Evolutionary conservation across 2,888 invertebrate species (phyloP), one percentile per base, ranked within the genome.

Genomic region (Drosophila nr. perissopoda): DNA sequence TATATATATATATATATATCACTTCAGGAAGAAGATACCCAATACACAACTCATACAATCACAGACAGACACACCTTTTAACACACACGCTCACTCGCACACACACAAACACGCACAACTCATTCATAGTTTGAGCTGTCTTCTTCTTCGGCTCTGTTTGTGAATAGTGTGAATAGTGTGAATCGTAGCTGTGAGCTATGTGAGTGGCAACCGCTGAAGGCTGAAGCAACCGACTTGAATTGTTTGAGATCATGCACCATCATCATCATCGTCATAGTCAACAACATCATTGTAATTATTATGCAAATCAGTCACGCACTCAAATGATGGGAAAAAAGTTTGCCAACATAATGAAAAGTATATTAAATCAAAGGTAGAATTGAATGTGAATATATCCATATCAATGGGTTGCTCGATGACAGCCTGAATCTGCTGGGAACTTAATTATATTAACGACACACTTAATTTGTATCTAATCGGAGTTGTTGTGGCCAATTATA

Each of bases 151-250:
- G 2, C n/a, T 10, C n/a, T n/a, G 10, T 53, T 54, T 34, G 27
- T 62, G 48, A 57, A 10, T 31, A 31, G 31, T 31, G 31, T 31
- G 31, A 45, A 45, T 59, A 27, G 59, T 59, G 59, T 48, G 59
- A 59, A 40, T 61, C 38, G 38, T 25, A 13, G 48, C 33, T 59
- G 34, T 53, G 27, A 62, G 54, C 33, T 33, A 11, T 29, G 27
- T 40, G 63, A 56, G n/a, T 52, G 42, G 18, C 42, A 27, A 13
- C 21, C 38, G 74, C 16, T 68, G 68, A 73, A 51, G 63, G 73
- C 73, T 62, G 29, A 66, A 29, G 42, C 48, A 42, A 40, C 29
- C 31, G 34, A 29, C 53, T 63, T 18, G 36, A 57, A 21, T 25
- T 52, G 48, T 38, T 60, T 31, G 21, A 63, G 45, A 51, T 62